Base-by-base conservation (phyloP, 2,888 invertebrate species). In the Lydus trimaculatus region DNA sequence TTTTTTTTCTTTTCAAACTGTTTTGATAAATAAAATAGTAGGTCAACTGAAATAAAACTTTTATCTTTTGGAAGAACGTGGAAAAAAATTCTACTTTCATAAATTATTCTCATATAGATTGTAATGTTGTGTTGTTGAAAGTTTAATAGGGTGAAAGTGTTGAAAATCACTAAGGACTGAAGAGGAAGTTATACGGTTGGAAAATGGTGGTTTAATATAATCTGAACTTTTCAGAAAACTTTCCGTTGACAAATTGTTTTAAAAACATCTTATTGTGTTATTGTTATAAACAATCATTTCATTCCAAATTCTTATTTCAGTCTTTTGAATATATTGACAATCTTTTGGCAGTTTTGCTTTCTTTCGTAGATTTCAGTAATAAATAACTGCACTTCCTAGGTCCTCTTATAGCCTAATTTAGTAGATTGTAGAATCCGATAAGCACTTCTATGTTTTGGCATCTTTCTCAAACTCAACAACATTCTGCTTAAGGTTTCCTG, bases 91-190 rank as follows among this genome's bases (percentile, higher is more conserved):
- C 4, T 23, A 13, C 52, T 23, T 52, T 52, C 52, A 52, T 52
- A 52, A 52, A 52, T 52, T 25, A 52, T 52, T 52, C 13, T 2
- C n/a, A n/a, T 52, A 25, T 11, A 23, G 25, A 25, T 25, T 52
- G 23, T 52, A 20, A 52, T 52, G 52, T 52, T 52, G 13, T 20
- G 52, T 25, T 52, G 52, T 52, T 52, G 52, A 52, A 52, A 52
- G 52, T 52, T 52, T 52, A 25, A 52, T 23, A 23, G 52, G 11
- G 20, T 23, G 20, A 52, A 52, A 52, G 25, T 52, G 52, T 52
- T 52, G 52, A 52, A 52, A 48, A 48, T 48, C 8, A 20, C 48
- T 3, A 9, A 20, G 20, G 20, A 20, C 11, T 48, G 20, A 20
- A 48, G 6, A 43, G 43, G 48, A 23, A 52, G 23, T 25, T 25